phyloP scores from a whole-genome alignment of 2,888 invertebrate species.

The Mythimna pallens region DNA sequence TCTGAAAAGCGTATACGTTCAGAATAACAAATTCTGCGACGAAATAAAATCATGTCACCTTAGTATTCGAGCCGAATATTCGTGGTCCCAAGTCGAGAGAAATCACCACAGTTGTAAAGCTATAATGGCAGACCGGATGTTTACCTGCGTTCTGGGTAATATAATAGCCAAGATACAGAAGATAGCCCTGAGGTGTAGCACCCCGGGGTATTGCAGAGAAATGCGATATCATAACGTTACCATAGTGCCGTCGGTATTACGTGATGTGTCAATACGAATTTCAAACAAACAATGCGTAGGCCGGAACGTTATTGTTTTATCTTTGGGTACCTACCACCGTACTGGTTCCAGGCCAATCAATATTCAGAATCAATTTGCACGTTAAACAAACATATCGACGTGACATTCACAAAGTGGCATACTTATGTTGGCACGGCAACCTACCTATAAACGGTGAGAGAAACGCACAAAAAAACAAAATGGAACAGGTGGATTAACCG shows the following conservation, averaged over 20 bases:
- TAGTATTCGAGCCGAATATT: constrained; percentile 57
- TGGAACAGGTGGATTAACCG: constrained; percentile 37
- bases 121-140: constrained; percentile 60
- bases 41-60: constrained; percentile 50
- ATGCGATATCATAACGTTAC: constrained; percentile 44
- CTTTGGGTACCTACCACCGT: constrained; percentile 13
- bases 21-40: constrained; percentile 53
- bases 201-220: constrained; percentile 51
- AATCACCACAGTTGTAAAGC: constrained; percentile 54
- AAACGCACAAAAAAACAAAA: constrained; percentile 22
- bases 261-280: constrained; percentile 46
- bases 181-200: constrained; percentile 43
- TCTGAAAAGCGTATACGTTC: constrained; percentile 30
- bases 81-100: constrained; percentile 46
- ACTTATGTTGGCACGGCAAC: neutral
- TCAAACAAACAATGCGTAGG: constrained; percentile 30
- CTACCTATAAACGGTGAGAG: neutral
- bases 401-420: constrained; percentile 17
- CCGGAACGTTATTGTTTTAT: constrained; percentile 33
- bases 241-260: constrained; percentile 15
- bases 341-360: constrained; percentile 25
- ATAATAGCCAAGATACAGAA: constrained; percentile 55
- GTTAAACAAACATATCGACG: constrained; percentile 29
- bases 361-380: constrained; percentile 49
- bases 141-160: constrained; percentile 61